Percentiles rank a stretch among this genome's conserved stretches.
Conservation (phyloP, 2,888 invertebrate species). For the Apamea crenata region DNA sequence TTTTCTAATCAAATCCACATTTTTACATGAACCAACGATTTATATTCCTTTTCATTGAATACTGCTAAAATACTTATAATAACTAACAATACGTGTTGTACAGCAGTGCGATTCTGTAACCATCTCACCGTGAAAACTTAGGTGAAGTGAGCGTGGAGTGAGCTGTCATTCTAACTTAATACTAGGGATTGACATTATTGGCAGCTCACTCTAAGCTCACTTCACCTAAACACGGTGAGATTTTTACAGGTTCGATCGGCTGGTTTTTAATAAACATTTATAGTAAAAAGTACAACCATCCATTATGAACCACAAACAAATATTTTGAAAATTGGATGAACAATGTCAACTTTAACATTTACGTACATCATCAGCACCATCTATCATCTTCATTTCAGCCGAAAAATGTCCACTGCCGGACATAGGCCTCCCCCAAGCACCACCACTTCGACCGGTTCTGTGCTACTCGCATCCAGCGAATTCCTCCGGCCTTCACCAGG, state of each 20-base stretch:
- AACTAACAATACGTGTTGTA: not conserved
- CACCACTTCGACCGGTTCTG: not conserved
- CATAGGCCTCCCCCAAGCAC: not conserved
- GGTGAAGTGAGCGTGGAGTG: no score
- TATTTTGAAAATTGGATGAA: not conserved
- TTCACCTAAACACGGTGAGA: no score
- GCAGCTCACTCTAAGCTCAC: no score
- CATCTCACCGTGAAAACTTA: no score
- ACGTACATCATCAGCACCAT: not conserved
- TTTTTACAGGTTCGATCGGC: no score
- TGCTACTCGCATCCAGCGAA: not conserved
- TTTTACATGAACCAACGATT: not conserved
- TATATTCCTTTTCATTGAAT: not conserved
- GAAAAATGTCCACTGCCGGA: not conserved
- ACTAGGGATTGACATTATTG: no score
- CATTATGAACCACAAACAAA: not conserved
- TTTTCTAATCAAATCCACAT: not conserved
- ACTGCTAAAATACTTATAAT: not conserved
- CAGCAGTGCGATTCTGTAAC: not conserved
- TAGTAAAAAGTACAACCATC: not conserved
- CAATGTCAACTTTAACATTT: not conserved
- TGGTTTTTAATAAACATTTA: not conserved
- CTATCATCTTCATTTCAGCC: not conserved
- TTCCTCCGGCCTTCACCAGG: not conserved
- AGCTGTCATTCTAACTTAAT: no score